Conservation (phyloP, 2,113 vertebrate genomes). For the Pyxicephalus adspersus region DNA sequence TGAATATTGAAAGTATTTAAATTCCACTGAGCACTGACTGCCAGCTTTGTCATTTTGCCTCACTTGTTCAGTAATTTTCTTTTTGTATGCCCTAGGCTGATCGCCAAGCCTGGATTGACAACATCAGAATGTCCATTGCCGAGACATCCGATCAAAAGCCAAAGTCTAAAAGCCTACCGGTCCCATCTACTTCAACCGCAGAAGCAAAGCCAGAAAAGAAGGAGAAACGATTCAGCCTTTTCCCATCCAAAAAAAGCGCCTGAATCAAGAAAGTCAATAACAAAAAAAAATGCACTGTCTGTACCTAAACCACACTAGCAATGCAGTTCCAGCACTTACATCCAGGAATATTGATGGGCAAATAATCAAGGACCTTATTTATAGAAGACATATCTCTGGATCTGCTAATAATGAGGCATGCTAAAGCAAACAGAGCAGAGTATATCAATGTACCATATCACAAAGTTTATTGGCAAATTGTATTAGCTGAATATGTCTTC, state of each 20-base stretch:
- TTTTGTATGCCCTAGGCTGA: constrained; percentile 77
- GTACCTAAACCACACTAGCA: neutral
- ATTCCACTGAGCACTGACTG: no score
- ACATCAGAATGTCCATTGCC: constrained; percentile 78
- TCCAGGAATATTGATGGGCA: neutral
- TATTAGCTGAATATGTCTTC: no score
- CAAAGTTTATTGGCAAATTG: no score
- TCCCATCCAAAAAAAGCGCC: constrained; percentile 88
- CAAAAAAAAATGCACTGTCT: constrained; percentile 1
- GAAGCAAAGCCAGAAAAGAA: constrained; percentile 75
- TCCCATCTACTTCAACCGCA: constrained; percentile 68
- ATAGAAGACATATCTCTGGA: no score
- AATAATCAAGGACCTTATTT: neutral
- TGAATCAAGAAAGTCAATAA: neutral
- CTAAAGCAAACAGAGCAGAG: no score
- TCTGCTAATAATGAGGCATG: no score
- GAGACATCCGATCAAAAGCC: constrained; percentile 71
- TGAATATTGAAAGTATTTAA: no score
- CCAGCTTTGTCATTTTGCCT: no score
- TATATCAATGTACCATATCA: no score
- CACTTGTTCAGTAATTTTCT: neutral
- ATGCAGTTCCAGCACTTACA: constrained; percentile 2
- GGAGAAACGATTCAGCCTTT: constrained; percentile 90
- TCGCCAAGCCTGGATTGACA: constrained; percentile 86
- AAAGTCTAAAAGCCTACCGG: constrained; percentile 83